Evolutionary conservation across 2,797 vertebrate genomes (phyloP).

Genomic region (Gambusia yucatana): DNA sequence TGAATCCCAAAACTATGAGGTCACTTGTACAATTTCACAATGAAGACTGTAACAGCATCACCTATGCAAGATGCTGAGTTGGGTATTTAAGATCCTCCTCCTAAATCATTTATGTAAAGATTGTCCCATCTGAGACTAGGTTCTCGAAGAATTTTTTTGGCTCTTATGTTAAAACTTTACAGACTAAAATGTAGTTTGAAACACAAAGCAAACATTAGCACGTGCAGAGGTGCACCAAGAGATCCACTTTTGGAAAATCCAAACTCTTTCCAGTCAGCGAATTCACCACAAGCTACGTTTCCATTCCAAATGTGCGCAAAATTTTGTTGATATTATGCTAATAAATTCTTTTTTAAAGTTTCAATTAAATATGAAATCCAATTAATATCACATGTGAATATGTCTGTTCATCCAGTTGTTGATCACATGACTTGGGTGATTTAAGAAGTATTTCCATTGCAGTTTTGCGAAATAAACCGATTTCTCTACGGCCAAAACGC

Average conservation of each 20-base stretch:
- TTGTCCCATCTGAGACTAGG: not conserved
- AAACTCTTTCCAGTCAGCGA: not conserved
- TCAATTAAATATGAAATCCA: too few species aligned
- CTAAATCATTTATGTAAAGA: not conserved
- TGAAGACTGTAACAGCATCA: conserved; percentile 46
- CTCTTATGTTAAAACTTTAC: not conserved
- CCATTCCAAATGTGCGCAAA: too few species aligned
- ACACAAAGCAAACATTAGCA: not conserved
- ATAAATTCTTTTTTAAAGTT: too few species aligned
- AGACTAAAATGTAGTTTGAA: not conserved
- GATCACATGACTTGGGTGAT: too few species aligned
- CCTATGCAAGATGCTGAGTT: not conserved
- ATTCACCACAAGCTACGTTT: not conserved
- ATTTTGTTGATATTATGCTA: too few species aligned
- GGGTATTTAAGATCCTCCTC: not conserved
- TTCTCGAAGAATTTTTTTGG: conserved; percentile 11
- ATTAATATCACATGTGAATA: too few species aligned
- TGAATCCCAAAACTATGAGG: conserved; percentile 88
- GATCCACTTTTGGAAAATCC: not conserved
- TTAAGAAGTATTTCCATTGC: too few species aligned
- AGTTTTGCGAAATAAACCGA: too few species aligned
- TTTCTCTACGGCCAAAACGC: too few species aligned
- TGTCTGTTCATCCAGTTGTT: too few species aligned
- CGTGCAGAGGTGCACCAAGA: not conserved
- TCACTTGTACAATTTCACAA: conserved; percentile 82